Percentiles rank a stretch among this genome's conserved stretches.
Conservation (phyloP, 1,140 invertebrate genomes). For the Papilio polyxenes region DNA sequence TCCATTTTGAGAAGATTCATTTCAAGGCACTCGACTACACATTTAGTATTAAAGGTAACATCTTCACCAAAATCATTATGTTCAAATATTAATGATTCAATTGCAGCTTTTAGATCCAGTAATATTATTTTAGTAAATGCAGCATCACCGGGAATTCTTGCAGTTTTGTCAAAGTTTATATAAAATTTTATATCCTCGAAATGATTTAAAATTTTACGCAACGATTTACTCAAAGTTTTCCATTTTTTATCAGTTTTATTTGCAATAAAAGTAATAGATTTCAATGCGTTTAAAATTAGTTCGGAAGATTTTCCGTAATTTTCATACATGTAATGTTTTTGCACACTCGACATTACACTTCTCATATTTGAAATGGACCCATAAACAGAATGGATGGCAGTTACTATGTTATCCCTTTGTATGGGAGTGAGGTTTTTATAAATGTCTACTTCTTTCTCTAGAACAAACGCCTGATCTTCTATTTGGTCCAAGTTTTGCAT, state of each 20-base stretch:
- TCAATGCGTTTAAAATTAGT: slow-evolving; percentile 61
- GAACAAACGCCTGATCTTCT: slow-evolving; percentile 67
- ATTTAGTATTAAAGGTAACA: slow-evolving; percentile 40
- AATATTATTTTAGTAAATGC: slow-evolving; percentile 70
- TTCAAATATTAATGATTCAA: slow-evolving; percentile 47
- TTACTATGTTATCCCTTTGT: slow-evolving; percentile 58
- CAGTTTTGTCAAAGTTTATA: slow-evolving; percentile 76
- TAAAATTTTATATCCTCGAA: slow-evolving; percentile 78
- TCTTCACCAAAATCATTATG: slow-evolving; percentile 43
- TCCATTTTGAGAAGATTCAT: slow-evolving; percentile 54
- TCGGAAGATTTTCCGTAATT: slow-evolving; percentile 70
- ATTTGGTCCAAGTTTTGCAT: slow-evolving; percentile 60
- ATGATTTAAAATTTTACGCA: slow-evolving; percentile 70
- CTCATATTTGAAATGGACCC: slow-evolving; percentile 74
- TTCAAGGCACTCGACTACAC: slow-evolving; percentile 48
- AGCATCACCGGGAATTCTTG: slow-evolving; percentile 69
- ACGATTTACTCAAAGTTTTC: slow-evolving; percentile 59
- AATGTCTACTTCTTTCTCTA: slow-evolving; percentile 64
- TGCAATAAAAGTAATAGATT: slow-evolving; percentile 52
- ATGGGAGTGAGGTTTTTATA: slow-evolving; percentile 44
- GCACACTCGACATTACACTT: slow-evolving; percentile 68
- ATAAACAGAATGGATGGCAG: slow-evolving; percentile 68
- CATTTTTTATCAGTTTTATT: slow-evolving; percentile 52
- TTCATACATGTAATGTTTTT: slow-evolving; percentile 72
- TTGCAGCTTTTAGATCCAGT: slow-evolving; percentile 55